Evolutionary conservation across 2,888 invertebrate species (phyloP).

Genomic region (Habroteleia sp.): DNA sequence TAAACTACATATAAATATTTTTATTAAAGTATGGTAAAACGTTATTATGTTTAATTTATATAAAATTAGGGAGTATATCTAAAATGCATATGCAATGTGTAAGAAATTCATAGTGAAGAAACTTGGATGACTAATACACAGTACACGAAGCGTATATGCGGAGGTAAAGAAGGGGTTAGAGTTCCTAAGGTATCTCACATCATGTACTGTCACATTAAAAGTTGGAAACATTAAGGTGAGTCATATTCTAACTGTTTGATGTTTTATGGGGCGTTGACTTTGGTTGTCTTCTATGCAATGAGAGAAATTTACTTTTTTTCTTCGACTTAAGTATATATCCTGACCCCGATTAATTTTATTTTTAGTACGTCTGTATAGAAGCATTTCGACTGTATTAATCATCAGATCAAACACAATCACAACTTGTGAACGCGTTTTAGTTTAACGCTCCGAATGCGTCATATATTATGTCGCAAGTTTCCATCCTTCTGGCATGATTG

Average conservation of each 20-base stretch:
- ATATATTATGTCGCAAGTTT: conserved; percentile 24
- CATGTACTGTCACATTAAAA: conserved; percentile 45
- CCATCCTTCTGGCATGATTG: conserved; percentile 12
- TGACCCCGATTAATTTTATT: conserved; percentile 40
- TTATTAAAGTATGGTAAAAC: too few relatives aligned
- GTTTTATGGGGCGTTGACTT: conserved; percentile 49
- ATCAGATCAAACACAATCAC: conserved; percentile 35
- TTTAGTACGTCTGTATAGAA: conserved; percentile 20
- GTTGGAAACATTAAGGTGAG: conserved; percentile 50
- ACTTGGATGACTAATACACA: conserved; percentile 67
- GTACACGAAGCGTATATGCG: conserved; percentile 38
- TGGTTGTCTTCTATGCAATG: conserved; percentile 9
- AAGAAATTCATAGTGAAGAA: conserved; percentile 19
- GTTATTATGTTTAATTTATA: too few relatives aligned
- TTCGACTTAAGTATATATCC: conserved; percentile 1
- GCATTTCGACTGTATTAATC: conserved; percentile 52
- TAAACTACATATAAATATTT: too few relatives aligned
- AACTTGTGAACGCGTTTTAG: conserved; percentile 8
- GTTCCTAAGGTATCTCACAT: conserved; percentile 70
- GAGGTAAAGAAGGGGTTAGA: conserved; percentile 69
- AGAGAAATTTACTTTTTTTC: conserved; percentile 14
- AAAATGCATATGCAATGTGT: conserved; percentile 6
- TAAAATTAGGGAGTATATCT: too few relatives aligned
- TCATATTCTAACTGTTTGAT: conserved; percentile 49
- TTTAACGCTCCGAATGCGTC: conserved; percentile 45